Base-by-base conservation (phyloP, 2,888 invertebrate genomes). In the Carterocephalus palaemon region DNA sequence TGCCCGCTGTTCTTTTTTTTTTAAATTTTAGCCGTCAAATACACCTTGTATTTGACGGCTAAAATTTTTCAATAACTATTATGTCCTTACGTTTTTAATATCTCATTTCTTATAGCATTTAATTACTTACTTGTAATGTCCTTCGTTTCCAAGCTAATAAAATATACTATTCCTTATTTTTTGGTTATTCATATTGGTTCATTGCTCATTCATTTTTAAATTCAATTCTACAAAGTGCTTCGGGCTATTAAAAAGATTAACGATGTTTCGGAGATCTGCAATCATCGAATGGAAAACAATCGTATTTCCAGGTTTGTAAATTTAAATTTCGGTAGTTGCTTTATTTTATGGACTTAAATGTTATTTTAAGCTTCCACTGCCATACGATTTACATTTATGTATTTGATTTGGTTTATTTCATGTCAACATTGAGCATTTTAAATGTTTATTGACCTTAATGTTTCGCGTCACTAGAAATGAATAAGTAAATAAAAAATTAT, bases 81-180 rank as follows among this genome's bases (percentile, higher is more conserved):
- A n/a, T n/a, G n/a, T n/a, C n/a, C n/a, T n/a, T n/a, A n/a, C n/a
- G n/a, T n/a, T n/a, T n/a, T n/a, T n/a, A n/a, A n/a, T n/a, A n/a
- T n/a, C n/a, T n/a, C n/a, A n/a, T n/a, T n/a, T n/a, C n/a, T n/a
- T n/a, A n/a, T n/a, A n/a, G 52, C 50, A 56, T 73, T 81, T 78
- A 81, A 85, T 84, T 79, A 83, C 70, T 85, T 82, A 85, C 84
- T 57, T 75, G 77, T 70, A 79, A 75, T 81, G 76, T 76, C 76
- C 70, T 68, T 67, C 61, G 63, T 64, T 67, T 53, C 63, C 55
- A 51, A 67, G 69, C 67, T 80, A 77, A 84, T 75, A 84, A 77
- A 81, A 79, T 84, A 84, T 79, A 83, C 70, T 69, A 64, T 64
- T 56, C 55, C 68, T 59, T 71, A 80, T 69, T 75, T 81, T 78